These are phyloP conservation scores for Enhydra lutris DNA, from an alignment of 2,113 vertebrate genomes.

Conservation along the genomic window DNA sequence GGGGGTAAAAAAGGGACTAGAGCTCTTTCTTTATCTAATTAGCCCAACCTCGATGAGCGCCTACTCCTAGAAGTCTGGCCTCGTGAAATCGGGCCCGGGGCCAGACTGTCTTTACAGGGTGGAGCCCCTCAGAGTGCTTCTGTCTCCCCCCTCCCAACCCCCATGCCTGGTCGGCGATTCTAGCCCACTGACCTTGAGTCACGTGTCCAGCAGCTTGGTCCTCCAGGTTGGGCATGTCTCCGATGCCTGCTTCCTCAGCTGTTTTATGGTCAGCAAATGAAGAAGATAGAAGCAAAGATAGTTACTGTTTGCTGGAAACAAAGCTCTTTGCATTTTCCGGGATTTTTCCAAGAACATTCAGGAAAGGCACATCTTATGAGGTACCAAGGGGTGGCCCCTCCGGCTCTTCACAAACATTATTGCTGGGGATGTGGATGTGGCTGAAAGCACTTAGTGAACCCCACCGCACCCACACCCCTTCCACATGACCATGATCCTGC, in stretches of 20 bases:
- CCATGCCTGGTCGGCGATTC: rapidly evolving
- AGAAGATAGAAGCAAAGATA: constrained; percentile 59
- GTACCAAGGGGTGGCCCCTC: background rate
- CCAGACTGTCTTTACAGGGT: background rate
- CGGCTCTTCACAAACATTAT: background rate
- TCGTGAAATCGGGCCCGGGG: background rate
- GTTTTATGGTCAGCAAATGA: constrained; percentile 54
- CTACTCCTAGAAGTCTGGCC: background rate
- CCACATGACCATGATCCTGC: background rate
- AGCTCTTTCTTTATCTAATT: background rate
- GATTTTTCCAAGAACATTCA: background rate
- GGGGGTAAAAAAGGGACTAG: too few species aligned
- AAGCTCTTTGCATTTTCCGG: background rate
- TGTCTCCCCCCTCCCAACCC: background rate
- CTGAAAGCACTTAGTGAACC: background rate
- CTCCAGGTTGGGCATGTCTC: constrained; percentile 83
- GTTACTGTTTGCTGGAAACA: background rate
- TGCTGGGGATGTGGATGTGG: background rate
- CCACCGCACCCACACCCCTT: background rate
- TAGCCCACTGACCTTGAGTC: constrained; percentile 80
- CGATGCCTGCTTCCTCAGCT: constrained; percentile 86
- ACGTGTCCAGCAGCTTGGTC: constrained; percentile 84
- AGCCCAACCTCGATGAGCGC: background rate
- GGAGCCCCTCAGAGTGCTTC: background rate
- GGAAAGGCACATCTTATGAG: background rate